These are phyloP conservation scores for Agapostemon virescens DNA, from an alignment of 2,888 invertebrate genomes.

Conservation along the genomic window DNA sequence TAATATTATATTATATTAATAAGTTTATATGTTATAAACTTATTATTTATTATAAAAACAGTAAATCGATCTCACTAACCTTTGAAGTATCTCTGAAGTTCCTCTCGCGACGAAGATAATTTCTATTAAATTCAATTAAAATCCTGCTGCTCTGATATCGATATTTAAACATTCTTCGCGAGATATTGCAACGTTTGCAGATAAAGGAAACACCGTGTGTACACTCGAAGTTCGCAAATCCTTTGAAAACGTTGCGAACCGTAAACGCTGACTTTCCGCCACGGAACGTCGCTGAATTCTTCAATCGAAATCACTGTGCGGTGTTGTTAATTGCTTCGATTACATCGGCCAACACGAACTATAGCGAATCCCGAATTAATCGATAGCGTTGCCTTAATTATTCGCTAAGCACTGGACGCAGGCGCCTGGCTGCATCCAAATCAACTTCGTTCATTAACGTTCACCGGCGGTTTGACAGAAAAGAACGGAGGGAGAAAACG, in stretches of 20 bases:
- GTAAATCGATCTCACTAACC: too few relatives aligned
- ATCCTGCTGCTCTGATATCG: too few relatives aligned
- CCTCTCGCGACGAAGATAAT: too few relatives aligned
- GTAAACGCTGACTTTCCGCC: neutral
- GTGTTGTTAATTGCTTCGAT: neutral
- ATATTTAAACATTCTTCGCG: too few relatives aligned
- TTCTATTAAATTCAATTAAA: too few relatives aligned
- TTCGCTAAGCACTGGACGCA: conserved; percentile 31
- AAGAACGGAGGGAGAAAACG: neutral
- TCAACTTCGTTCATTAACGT: conserved; percentile 29
- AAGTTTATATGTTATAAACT: too few relatives aligned
- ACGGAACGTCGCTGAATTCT: neutral
- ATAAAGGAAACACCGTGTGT: too few relatives aligned
- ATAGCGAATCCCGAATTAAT: neutral
- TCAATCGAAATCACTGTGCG: neutral
- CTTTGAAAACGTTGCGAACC: neutral
- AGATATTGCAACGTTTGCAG: too few relatives aligned
- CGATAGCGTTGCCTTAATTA: conserved; percentile 45
- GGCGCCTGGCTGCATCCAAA: neutral
- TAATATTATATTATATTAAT: too few relatives aligned
- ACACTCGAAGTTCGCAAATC: neutral
- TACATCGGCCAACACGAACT: neutral
- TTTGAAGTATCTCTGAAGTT: too few relatives aligned
- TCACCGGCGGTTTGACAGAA: neutral
- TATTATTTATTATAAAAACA: too few relatives aligned